phyloP scores from a whole-genome alignment of 2,113 vertebrate genomes.

The Tragelaphus buxtoni region DNA sequence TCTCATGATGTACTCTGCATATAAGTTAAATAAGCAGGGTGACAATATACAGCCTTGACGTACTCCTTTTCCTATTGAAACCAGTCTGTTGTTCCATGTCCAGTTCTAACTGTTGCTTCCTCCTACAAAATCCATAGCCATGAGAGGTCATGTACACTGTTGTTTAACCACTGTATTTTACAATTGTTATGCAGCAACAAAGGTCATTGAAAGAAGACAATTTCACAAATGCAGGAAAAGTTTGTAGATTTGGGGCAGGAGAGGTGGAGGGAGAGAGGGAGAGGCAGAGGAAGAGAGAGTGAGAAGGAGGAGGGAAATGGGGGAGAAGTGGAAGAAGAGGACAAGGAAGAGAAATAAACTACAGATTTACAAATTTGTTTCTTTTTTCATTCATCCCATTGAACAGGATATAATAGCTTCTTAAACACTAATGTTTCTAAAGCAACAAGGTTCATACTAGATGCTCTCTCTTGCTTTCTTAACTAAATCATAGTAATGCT shows the following conservation, averaged over 20 bases:
- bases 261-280: fast-evolving
- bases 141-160: neutral
- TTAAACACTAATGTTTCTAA: neutral
- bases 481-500: neutral
- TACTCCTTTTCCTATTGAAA: no score
- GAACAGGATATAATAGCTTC: neutral
- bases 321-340: no score
- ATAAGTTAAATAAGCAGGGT: no score
- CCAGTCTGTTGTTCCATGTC: no score
- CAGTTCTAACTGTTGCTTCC: constrained; percentile 20
- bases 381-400: neutral
- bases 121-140: neutral
- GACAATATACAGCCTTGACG: no score
- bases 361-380: neutral
- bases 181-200: neutral
- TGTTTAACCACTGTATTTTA: neutral
- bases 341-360: neutral
- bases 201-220: neutral
- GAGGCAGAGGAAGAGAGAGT: neutral
- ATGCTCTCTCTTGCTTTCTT: neutral
- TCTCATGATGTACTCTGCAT: no score
- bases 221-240: neutral
- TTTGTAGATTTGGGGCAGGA: neutral
- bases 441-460: neutral
- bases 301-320: neutral